Evolutionary conservation across 2,888 invertebrate genomes (phyloP), one percentile per base, ranked within the genome.

Genomic region (Holacanthella duospinosa): DNA sequence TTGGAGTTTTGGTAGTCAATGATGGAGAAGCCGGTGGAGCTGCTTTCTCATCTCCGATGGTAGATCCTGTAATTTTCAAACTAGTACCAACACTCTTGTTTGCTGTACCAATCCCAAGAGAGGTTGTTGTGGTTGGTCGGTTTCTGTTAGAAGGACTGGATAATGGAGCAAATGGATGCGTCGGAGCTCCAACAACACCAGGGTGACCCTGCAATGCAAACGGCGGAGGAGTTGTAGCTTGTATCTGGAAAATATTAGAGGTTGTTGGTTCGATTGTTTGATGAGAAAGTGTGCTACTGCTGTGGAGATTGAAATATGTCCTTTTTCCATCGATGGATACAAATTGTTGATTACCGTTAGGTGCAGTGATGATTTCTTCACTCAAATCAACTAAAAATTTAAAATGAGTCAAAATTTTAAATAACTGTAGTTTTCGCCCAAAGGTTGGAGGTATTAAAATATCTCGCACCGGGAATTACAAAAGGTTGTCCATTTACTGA

Each of bases 311-410:
- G 72, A 93, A 82, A 75, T 92, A 91, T 0, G 91, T 92, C 74
- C 90, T 81, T 78, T 92, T 89, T 43, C 93, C 93, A 75, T 93
- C 92, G 64, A 93, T 93, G 27, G 90, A 92, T 21, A 93, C 93
- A 77, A 89, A 92, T 28, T 90, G 88, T 74, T 91, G 87, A 56
- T 86, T 86, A 4, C 86, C 83, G 2, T 88, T 84, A 0, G 88
- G 86, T 16, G 79, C 79, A 1, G 90, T 84, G 60, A 92, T 89
- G 57, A 90, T 75, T 43, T 72, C 73, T 66, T 82, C 81, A 62
- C 83, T 81, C n/a, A 86, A 82, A 74, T 85, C 85, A 2, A 86
- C 85, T 83, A 36, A 16, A 36, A 36, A 36, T n/a, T n/a, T n/a
- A n/a, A n/a, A n/a, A n/a, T n/a, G n/a, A n/a, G n/a, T n/a, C n/a